A percentile compares a stretch with the other conserved stretches of the same genome.
These are phyloP conservation scores for Andricus grossulariae DNA, from an alignment of 1,140 invertebrate species.

Conservation along the genomic window DNA sequence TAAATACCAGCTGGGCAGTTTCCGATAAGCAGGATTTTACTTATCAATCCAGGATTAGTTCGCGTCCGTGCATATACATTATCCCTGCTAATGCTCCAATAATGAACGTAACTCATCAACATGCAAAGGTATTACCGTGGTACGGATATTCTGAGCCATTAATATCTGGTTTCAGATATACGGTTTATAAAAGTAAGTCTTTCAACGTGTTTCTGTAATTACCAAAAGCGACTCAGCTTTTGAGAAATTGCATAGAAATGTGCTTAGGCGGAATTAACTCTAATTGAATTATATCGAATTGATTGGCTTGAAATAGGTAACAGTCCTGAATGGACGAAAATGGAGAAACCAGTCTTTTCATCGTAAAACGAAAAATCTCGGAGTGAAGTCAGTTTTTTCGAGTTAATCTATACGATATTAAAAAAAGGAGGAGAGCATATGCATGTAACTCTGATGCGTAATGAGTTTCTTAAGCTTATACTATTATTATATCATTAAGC, in stretches of 20 bases:
- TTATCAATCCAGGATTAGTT: conserved; percentile 63
- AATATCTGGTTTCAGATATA: conserved; percentile 51
- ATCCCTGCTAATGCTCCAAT: conserved; percentile 59
- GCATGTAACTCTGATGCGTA: too few species aligned
- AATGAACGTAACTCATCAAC: conserved; percentile 63
- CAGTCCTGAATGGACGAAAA: too few species aligned
- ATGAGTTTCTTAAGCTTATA: too few species aligned
- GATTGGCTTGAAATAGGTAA: too few species aligned
- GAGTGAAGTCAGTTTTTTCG: too few species aligned
- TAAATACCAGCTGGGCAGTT: conserved; percentile 31
- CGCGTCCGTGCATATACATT: conserved; percentile 52
- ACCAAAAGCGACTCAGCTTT: not conserved
- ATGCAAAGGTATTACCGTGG: conserved; percentile 48
- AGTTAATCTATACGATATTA: too few species aligned
- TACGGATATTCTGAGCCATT: conserved; percentile 50
- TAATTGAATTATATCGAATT: too few species aligned
- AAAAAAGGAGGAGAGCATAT: too few species aligned
- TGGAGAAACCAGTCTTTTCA: too few species aligned
- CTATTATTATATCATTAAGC: too few species aligned
- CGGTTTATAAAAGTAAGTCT: conserved; percentile 48
- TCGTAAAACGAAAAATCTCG: too few species aligned
- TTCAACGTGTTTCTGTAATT: conserved; percentile 50
- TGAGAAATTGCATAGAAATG: not conserved
- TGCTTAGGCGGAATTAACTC: too few species aligned
- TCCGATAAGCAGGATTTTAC: conserved; percentile 52